Conservation (phyloP, 2,113 vertebrate genomes). For the Mungos mungo region DNA sequence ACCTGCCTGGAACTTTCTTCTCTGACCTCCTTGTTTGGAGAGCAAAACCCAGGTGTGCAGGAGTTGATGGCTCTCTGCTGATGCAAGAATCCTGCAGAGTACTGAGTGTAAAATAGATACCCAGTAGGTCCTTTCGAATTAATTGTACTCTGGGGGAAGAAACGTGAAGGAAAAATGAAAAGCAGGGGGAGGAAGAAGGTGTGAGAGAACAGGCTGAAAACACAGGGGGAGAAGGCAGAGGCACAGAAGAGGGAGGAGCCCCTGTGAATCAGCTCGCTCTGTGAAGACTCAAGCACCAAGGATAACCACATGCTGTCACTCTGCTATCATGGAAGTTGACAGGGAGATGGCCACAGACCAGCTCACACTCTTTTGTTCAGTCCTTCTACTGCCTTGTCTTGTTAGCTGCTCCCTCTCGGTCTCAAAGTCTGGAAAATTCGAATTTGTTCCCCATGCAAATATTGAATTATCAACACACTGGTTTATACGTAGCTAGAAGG, state of each 20-base stretch:
- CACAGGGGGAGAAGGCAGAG: background rate
- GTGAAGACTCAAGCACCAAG: background rate
- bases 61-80: background rate
- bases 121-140: background rate
- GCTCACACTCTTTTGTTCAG: background rate
- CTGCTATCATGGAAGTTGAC: background rate
- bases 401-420: background rate
- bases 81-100: background rate
- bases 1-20: background rate
- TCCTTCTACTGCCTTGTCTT: background rate
- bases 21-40: background rate
- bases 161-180: background rate
- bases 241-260: background rate
- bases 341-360: background rate
- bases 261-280: background rate
- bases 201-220: background rate
- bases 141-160: background rate
- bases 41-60: background rate
- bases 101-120: background rate
- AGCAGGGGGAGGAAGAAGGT: background rate
- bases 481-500: background rate
- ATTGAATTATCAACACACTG: background rate
- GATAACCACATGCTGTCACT: background rate
- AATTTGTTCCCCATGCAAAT: slow-evolving; percentile 12
- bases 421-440: background rate